phyloP scores from a whole-genome alignment of 1,140 invertebrate species.

The Bombus waltoni region DNA sequence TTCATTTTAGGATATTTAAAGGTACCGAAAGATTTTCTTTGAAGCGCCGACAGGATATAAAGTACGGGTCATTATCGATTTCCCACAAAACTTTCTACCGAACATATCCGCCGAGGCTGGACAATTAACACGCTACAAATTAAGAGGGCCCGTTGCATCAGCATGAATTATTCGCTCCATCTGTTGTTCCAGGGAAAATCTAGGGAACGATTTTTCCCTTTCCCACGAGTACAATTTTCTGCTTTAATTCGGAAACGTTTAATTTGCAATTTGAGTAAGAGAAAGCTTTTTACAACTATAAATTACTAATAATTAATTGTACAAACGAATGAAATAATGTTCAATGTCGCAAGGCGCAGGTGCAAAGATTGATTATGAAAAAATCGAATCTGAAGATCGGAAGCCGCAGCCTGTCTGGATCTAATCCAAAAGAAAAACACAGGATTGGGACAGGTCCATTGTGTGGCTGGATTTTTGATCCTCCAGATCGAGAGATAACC shows the following conservation, averaged over 20 bases:
- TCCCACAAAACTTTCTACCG: constrained; percentile 13
- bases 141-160: constrained; percentile 42
- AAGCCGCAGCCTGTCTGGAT: constrained; percentile 25
- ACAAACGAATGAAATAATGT: neutral
- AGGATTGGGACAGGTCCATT: constrained; percentile 45
- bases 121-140: constrained; percentile 55
- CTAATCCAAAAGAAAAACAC: constrained; percentile 70
- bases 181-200: constrained; percentile 59
- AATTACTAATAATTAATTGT: neutral
- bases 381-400: constrained; percentile 27
- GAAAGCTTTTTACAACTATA: neutral
- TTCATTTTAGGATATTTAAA: neutral
- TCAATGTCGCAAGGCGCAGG: neutral
- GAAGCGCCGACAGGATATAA: constrained; percentile 40
- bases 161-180: constrained; percentile 65
- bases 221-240: constrained; percentile 55
- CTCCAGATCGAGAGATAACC: constrained; percentile 62
- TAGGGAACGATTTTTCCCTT: constrained; percentile 27
- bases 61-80: constrained; percentile 48
- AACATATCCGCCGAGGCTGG: constrained; percentile 11
- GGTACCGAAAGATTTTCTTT: neutral
- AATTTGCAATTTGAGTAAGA: no score
- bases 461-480: constrained; percentile 60
- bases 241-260: neutral
- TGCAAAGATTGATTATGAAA: neutral